Percentiles rank a stretch among this genome's conserved stretches.
Conservation (phyloP, 2,888 invertebrate species). For the Perithous albicinctus region DNA sequence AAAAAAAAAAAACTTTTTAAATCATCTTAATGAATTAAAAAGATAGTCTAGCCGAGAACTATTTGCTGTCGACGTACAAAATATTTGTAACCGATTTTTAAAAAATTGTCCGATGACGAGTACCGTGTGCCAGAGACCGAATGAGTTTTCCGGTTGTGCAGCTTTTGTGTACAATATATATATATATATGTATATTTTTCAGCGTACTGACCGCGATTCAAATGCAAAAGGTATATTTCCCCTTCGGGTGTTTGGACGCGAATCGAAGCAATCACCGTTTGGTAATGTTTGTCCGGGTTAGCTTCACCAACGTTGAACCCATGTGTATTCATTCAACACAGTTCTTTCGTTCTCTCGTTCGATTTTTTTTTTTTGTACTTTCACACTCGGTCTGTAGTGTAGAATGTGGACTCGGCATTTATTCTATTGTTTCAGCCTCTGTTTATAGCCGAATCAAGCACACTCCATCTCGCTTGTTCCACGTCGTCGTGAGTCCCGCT, state of each 20-base stretch:
- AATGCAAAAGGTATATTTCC: conserved; percentile 72
- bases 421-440: conserved; percentile 75
- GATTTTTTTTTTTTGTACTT: conserved; percentile 61
- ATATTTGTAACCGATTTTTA: too few relatives aligned
- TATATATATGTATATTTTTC: too few relatives aligned
- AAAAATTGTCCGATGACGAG: not conserved
- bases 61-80: too few relatives aligned
- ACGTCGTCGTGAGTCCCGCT: conserved; percentile 38
- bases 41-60: too few relatives aligned
- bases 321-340: conserved; percentile 43
- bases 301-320: conserved; percentile 69
- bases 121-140: not conserved
- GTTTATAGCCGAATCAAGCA: conserved; percentile 75
- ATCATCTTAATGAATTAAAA: too few relatives aligned
- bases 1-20: too few relatives aligned
- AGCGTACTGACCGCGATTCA: conserved; percentile 62
- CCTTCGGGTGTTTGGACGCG: conserved; percentile 59
- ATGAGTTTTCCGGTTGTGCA: conserved; percentile 33
- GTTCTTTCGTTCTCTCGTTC: conserved; percentile 36
- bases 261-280: conserved; percentile 80
- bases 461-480: conserved; percentile 46
- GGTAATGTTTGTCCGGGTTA: conserved; percentile 79
- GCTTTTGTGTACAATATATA: conserved; percentile 72
- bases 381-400: conserved; percentile 60
- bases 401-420: conserved; percentile 65